phyloP scores from a whole-genome alignment of 2,888 invertebrate species.

The Ganaspis brasiliensis region DNA sequence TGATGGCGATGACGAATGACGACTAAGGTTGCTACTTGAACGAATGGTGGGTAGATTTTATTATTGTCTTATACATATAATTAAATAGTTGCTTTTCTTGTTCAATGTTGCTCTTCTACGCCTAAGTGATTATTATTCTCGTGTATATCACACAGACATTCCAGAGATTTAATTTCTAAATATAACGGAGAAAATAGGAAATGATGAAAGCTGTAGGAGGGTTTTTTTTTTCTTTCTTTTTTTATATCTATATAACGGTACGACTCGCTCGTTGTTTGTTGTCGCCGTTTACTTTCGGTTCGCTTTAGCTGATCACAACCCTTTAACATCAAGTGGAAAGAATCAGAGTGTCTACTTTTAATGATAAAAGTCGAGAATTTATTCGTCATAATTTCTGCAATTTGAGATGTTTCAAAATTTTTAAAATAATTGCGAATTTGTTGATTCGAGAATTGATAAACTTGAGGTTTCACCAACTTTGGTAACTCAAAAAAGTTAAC shows the following conservation, averaged over 20 bases:
- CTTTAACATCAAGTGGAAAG: background rate
- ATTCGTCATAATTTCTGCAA: no score
- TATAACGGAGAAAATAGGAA: background rate
- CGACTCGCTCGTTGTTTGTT: constrained; percentile 19
- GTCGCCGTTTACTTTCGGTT: constrained; percentile 37
- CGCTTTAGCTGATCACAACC: constrained; percentile 23
- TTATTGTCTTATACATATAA: constrained; percentile 27
- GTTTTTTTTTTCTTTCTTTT: background rate
- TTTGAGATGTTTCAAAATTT: background rate
- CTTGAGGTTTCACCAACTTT: no score
- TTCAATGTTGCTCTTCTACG: constrained; percentile 36
- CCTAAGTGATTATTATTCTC: constrained; percentile 26
- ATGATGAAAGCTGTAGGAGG: background rate
- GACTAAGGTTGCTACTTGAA: constrained; percentile 28
- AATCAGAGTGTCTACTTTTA: constrained; percentile 11
- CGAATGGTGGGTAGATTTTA: constrained; percentile 27
- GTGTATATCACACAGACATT: constrained; percentile 25
- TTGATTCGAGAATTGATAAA: no score
- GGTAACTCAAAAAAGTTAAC: no score
- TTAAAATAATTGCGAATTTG: no score
- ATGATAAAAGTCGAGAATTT: background rate
- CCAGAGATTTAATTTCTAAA: constrained; percentile 40
- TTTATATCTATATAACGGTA: background rate
- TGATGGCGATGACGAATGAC: constrained; percentile 30
- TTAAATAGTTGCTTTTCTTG: constrained; percentile 28